phyloP scores from a whole-genome alignment of 2,888 invertebrate genomes.

The Sympetrum striolatum region DNA sequence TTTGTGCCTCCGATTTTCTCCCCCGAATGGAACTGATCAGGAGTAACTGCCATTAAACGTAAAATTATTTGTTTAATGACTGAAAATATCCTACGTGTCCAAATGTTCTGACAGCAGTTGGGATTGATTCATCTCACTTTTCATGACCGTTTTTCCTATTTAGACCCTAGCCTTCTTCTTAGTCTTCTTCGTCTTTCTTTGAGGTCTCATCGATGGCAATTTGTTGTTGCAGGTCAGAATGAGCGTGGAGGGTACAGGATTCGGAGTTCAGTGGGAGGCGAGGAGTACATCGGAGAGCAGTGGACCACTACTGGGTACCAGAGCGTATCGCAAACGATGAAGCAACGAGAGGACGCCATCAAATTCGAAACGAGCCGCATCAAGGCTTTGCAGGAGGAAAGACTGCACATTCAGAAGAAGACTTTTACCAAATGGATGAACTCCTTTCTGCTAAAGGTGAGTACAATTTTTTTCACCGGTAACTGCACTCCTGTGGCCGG shows the following conservation, averaged over 20 bases:
- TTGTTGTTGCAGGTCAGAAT: background rate
- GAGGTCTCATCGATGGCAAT: background rate
- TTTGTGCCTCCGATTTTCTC: no score
- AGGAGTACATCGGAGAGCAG: background rate
- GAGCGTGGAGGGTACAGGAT: background rate
- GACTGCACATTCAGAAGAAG: slow-evolving; percentile 98
- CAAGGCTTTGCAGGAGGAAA: slow-evolving; percentile 95
- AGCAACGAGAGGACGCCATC: slow-evolving; percentile 87
- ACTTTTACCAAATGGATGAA: slow-evolving; percentile 99
- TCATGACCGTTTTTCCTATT: no score
- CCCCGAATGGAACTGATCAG: no score
- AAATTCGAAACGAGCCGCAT: slow-evolving; percentile 97
- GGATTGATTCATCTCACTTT: no score
- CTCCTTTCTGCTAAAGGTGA: slow-evolving; percentile 91
- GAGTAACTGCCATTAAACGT: no score
- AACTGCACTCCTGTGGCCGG: no score
- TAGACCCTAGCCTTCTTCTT: no score
- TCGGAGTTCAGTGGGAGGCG: background rate
- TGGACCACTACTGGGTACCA: background rate
- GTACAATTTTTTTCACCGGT: no score
- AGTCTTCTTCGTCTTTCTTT: no score
- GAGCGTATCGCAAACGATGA: slow-evolving; percentile 64
- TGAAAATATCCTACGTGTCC: no score
- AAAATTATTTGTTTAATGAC: no score
- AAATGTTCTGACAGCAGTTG: no score